phyloP scores from a whole-genome alignment of 2,888 invertebrate genomes.

The Mythimna lalbum region DNA sequence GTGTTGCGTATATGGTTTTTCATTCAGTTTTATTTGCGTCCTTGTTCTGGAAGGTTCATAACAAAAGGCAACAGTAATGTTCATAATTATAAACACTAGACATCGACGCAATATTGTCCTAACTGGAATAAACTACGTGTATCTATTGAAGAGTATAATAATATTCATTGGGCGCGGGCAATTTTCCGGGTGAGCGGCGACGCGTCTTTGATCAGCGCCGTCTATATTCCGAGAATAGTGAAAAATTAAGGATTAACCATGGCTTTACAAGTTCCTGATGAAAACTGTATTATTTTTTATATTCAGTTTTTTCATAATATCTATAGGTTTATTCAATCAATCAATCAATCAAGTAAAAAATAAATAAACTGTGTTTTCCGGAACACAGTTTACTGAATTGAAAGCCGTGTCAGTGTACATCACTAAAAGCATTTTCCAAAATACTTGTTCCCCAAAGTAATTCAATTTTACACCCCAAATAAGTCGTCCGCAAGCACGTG shows the following conservation, averaged over 20 bases:
- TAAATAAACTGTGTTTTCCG: background rate
- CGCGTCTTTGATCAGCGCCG: constrained; percentile 88
- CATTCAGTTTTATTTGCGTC: constrained; percentile 11
- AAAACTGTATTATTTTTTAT: constrained; percentile 41
- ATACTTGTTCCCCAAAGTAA: constrained; percentile 77
- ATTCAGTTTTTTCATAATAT: background rate
- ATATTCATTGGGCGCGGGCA: constrained; percentile 90
- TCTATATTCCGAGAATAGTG: constrained; percentile 81
- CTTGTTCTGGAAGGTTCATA: constrained; percentile 15
- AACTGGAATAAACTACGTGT: constrained; percentile 84
- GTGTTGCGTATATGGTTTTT: constrained; percentile 12
- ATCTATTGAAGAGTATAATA: constrained; percentile 90
- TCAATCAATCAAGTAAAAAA: too few relatives aligned
- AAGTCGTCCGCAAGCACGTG: constrained; percentile 75
- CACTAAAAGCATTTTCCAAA: constrained; percentile 79
- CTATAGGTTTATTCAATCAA: too few relatives aligned
- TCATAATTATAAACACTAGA: constrained; percentile 33
- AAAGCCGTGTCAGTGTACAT: constrained; percentile 61
- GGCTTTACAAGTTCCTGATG: constrained; percentile 68
- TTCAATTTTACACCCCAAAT: constrained; percentile 83
- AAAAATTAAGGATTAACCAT: constrained; percentile 81
- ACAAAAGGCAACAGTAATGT: constrained; percentile 2
- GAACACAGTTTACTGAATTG: constrained; percentile 30
- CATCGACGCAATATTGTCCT: constrained; percentile 75
- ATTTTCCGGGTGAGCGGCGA: constrained; percentile 88